Percentiles rank a stretch among this genome's conserved stretches.
phyloP scores from a whole-genome alignment of 2,888 invertebrate genomes.

The Mermis nigrescens region DNA sequence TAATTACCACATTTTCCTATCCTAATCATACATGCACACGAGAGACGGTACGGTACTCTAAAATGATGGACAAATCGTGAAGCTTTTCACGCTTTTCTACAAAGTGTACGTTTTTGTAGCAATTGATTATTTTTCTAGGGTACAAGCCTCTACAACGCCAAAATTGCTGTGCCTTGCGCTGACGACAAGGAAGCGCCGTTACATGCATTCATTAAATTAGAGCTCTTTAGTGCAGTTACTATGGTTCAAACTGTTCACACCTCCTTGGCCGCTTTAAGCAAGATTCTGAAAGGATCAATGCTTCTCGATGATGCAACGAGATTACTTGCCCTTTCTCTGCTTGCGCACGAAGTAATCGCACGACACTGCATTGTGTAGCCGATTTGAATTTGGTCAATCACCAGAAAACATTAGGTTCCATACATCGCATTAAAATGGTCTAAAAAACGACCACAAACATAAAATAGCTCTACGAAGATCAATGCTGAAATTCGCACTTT shows the following conservation, averaged over 20 bases:
- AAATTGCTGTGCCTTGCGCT: constrained; percentile 20
- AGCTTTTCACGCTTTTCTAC: background rate
- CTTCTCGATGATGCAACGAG: constrained; percentile 39
- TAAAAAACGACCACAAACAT: background rate
- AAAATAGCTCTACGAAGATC: background rate
- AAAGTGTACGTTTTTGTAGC: no score
- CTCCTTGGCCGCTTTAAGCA: constrained; percentile 43
- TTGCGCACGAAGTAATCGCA: constrained; percentile 42
- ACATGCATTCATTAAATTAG: constrained; percentile 45
- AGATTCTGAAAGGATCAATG: constrained; percentile 43
- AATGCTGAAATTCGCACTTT: background rate
- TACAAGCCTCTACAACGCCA: constrained; percentile 27
- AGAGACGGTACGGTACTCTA: no score
- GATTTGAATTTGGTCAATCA: no score
- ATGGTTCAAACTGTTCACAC: constrained; percentile 46
- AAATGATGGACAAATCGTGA: no score
- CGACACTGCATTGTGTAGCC: no score
- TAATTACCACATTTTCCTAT: no score
- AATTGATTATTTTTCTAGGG: constrained; percentile 21
- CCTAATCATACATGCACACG: no score
- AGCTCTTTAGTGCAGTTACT: constrained; percentile 43
- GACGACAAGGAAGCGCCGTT: constrained; percentile 38
- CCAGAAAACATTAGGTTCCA: no score
- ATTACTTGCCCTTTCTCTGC: constrained; percentile 37
- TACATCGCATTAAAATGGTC: no score